phyloP scores from a whole-genome alignment of 2,888 invertebrate genomes.

The Aphidoletes aphidimyza region DNA sequence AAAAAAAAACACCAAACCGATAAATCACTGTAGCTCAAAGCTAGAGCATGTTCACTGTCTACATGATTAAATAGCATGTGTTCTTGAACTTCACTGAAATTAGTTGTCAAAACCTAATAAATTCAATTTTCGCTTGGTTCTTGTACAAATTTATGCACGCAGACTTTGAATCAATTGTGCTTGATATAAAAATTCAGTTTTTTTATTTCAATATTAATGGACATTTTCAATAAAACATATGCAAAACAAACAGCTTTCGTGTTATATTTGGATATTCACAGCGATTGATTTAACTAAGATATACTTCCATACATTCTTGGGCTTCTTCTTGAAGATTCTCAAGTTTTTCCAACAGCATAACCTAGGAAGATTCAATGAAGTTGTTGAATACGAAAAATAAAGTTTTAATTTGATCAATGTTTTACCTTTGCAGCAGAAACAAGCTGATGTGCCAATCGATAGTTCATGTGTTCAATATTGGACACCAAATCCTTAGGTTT shows the following conservation, averaged over 20 bases:
- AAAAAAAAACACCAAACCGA: no score
- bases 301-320: slow-evolving; percentile 75
- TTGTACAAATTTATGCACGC: no score
- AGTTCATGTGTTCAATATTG: slow-evolving; percentile 76
- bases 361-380: slow-evolving; percentile 69
- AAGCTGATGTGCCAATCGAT: slow-evolving; percentile 81
- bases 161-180: no score
- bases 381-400: not conserved
- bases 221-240: not conserved
- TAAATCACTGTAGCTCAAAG: no score
- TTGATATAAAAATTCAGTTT: no score
- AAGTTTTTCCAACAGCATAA: slow-evolving; percentile 84
- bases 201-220: no score
- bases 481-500: slow-evolving; percentile 72
- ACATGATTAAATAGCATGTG: no score
- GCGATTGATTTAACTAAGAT: not conserved
- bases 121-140: no score
- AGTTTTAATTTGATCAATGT: not conserved
- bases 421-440: slow-evolving; percentile 82
- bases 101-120: no score
- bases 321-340: slow-evolving; percentile 88
- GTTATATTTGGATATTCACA: not conserved
- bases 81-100: no score
- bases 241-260: not conserved
- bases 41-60: no score